Evolutionary conservation across 2,797 vertebrate species (phyloP), one percentile per base, ranked within the genome.

Genomic region (Salmo trutta): DNA sequence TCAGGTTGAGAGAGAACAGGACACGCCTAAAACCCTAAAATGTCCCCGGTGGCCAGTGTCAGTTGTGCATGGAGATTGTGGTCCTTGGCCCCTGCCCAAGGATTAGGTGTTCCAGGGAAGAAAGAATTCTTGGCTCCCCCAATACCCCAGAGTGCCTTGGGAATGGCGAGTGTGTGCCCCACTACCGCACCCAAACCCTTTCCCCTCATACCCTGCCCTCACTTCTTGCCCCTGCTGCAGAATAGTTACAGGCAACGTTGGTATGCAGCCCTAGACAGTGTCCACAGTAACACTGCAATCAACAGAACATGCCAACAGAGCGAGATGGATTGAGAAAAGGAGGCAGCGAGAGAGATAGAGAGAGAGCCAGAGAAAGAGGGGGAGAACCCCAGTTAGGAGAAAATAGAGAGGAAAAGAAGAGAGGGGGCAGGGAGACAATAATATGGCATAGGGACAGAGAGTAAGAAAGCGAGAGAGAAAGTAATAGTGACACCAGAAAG

Each of bases 71-170:
- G 86, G 89, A 92, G 93, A 92, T 90, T 96, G 94, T 94, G 94
- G 95, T 93, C 76, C 90, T 96, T 96, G 96, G 96, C 95, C 80
- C 41, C 1, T 77, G 73, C 92, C 95, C 96, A 97, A 95, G 95
- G 95, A 96, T 97, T 97, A 96, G 96, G 95, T 97, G 96, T 97
- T 96, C 95, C 94, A 84, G 82, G 89, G 93, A 94, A 95, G 93
- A 85, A 81, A 87, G 93, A 84, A 94, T 94, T 95, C 91, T 94
- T 95, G 95, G 94, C 95, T 91, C 87, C 80, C 77, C 87, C 74
- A 84, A 92, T 92, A 88, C 89, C 90, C 86, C 75, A 54, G 91
- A 90, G 91, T 94, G 94, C 83, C 92, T 92, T 88, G 94, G 95
- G 95, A 96, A 95, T 91, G 88, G 85, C 81, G 89, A 79, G 86